Evolutionary conservation across 2,888 invertebrate species (phyloP).

Genomic region (Pseudococcus longispinus): DNA sequence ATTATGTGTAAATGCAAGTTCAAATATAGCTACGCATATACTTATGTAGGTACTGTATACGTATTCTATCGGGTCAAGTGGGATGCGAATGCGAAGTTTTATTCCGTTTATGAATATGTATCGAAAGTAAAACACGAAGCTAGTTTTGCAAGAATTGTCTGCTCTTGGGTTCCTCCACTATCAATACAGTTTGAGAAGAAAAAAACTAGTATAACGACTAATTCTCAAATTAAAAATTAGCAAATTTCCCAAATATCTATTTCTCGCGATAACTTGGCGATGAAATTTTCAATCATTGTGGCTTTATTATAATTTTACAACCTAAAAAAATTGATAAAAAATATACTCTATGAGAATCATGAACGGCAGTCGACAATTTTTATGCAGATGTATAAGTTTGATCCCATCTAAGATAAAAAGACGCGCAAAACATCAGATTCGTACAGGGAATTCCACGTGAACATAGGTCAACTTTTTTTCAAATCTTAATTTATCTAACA

Average conservation of each 20-base stretch:
- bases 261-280: not conserved
- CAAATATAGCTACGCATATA: not conserved
- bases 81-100: not conserved
- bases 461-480: not conserved
- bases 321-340: too few species aligned
- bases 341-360: not conserved
- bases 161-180: not conserved
- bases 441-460: not conserved
- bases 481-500: not conserved
- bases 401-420: not conserved
- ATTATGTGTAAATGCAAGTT: not conserved
- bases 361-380: not conserved
- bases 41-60: too few species aligned
- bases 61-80: not conserved
- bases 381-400: not conserved
- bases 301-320: too few species aligned
- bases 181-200: not conserved
- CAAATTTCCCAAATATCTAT: not conserved
- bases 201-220: not conserved
- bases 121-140: not conserved
- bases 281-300: not conserved
- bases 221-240: not conserved
- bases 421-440: not conserved
- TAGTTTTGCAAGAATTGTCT: not conserved
- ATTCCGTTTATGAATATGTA: not conserved